Base-by-base conservation (phyloP, 2,113 vertebrate genomes). In the Ictidomys tridecemlineatus region DNA sequence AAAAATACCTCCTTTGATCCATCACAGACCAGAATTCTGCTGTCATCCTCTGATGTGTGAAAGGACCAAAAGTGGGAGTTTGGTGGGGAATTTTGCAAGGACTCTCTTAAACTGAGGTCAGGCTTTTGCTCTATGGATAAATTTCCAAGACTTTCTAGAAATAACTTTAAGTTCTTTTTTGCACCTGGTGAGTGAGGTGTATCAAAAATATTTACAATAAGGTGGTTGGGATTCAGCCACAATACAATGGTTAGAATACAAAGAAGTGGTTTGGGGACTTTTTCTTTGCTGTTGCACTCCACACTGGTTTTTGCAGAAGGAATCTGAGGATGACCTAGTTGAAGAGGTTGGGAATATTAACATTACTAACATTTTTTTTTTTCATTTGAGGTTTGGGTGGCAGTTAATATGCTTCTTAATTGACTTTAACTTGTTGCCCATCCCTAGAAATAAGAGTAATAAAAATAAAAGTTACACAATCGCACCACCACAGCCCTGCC, bases 91-190 rank as follows among this genome's bases (percentile, higher is more conserved):
- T 84, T 85, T 92, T 56, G 32, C 58, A 73, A 69, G 18, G 61
- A 93, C 30, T 34, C 91, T 91, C 69, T 91, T 70, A 74, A 74
- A 72, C 2, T 56, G 76, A 93, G 56, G 77, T 89, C 37, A 65
- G 34, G 48, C 61, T 56, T 14, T 88, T 61, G 78, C 73, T 79
- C 28, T 58, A 10, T 9, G 28, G 72, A 56, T 17, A 73, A 7
- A 42, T 94, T 94, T 91, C 70, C n/a, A 73, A n/a, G n/a, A 39
- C 94, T 93, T 91, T 95, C 83, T 80, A 89, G 79, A 96, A 83
- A 90, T 53, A 80, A 67, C 37, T 11, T 28, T 32, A 77, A 67
- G 20, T 76, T 30, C 89, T 93, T 86, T 86, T 88, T 61, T 72
- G 45, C 20, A n/a, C 32, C 5, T 22, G 86, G 74, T 45, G 85